These are phyloP conservation scores for Cyclophora punctaria DNA, from an alignment of 2,888 invertebrate genomes.

Conservation along the genomic window DNA sequence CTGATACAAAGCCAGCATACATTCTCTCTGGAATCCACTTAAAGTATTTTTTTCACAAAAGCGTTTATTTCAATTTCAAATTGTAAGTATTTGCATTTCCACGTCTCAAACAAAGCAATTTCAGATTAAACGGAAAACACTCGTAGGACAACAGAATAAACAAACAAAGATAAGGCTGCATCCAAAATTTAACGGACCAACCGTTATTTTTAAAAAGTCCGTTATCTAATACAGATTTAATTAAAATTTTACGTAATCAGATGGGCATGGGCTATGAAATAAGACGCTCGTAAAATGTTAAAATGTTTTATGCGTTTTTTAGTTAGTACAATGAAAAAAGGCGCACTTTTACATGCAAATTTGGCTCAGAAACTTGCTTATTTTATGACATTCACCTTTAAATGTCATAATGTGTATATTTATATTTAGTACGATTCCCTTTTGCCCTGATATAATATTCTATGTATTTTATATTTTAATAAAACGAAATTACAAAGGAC, in stretches of 20 bases:
- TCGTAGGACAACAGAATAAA: slow-evolving; percentile 29
- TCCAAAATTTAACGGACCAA: slow-evolving; percentile 10
- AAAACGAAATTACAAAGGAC: slow-evolving; percentile 59
- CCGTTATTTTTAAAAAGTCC: slow-evolving; percentile 8
- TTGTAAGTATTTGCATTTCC: slow-evolving; percentile 9
- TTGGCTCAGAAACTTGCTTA: too few species aligned
- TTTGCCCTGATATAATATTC: slow-evolving; percentile 46
- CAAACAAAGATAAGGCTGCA: slow-evolving; percentile 17
- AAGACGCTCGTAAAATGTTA: slow-evolving; percentile 11
- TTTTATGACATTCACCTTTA: too few species aligned
- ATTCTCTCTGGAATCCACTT: too few species aligned
- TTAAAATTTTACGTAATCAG: slow-evolving; percentile 12
- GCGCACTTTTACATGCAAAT: slow-evolving; percentile 31
- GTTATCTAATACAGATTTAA: slow-evolving; percentile 12
- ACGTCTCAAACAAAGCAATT: slow-evolving; percentile 25
- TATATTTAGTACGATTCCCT: slow-evolving; percentile 45
- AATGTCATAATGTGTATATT: slow-evolving; percentile 4
- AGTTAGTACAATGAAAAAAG: slow-evolving; percentile 44
- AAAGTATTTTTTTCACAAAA: too few species aligned
- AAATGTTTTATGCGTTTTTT: slow-evolving; percentile 8
- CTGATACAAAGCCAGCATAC: too few species aligned
- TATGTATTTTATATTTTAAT: slow-evolving; percentile 48
- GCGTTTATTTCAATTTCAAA: slow-evolving; percentile 5
- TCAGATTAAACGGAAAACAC: slow-evolving; percentile 25
- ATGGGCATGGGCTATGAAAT: slow-evolving; percentile 4